These are phyloP conservation scores for Pteromalus puparum DNA, from an alignment of 1,140 invertebrate genomes.

Conservation along the genomic window DNA sequence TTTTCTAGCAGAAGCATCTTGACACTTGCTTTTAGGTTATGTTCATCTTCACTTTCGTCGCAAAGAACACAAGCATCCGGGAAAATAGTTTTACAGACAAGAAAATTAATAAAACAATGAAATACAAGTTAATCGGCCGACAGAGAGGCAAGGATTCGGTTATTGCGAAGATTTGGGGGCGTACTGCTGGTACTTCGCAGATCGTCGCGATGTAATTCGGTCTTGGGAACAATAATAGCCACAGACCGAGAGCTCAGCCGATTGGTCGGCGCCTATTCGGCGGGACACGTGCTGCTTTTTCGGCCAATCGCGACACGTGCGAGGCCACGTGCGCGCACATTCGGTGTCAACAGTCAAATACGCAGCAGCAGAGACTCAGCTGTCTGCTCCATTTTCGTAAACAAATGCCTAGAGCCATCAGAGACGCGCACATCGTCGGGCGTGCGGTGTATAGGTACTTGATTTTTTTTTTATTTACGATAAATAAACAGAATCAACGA, in stretches of 20 bases:
- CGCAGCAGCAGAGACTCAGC: background rate
- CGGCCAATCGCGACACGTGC: slow-evolving; percentile 15
- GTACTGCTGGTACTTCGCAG: background rate
- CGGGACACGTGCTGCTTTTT: background rate
- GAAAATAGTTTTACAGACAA: background rate
- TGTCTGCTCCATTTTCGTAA: slow-evolving; percentile 2
- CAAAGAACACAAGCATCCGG: background rate
- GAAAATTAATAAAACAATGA: background rate
- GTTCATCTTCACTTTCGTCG: background rate
- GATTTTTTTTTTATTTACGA: background rate
- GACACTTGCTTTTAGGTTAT: slow-evolving; percentile 4
- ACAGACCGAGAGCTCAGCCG: background rate
- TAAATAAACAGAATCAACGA: too few relatives aligned
- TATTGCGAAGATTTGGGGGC: background rate
- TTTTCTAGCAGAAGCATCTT: slow-evolving; percentile 16
- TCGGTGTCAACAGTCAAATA: background rate
- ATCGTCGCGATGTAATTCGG: background rate
- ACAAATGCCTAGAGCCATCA: background rate
- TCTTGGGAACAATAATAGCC: slow-evolving; percentile 17
- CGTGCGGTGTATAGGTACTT: background rate
- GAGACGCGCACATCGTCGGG: too few relatives aligned
- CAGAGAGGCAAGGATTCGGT: background rate
- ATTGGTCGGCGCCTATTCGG: background rate
- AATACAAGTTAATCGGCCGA: background rate
- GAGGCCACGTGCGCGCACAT: slow-evolving; percentile 14